Evolutionary conservation across 2,113 vertebrate species (phyloP), one percentile per base, ranked within the genome.

Genomic region (Vireo altiloquus): DNA sequence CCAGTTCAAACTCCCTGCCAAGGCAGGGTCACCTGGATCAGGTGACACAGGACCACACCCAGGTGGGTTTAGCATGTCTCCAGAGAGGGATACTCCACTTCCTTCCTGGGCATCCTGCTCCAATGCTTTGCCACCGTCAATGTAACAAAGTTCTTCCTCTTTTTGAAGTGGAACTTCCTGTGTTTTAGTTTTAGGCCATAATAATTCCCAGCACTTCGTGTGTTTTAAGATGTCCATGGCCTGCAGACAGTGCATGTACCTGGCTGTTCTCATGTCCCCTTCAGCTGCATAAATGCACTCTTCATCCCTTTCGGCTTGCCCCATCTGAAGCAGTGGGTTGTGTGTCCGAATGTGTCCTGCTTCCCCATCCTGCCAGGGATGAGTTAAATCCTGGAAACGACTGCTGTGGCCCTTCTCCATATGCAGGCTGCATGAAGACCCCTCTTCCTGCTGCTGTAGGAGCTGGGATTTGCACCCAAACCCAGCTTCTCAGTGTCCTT

Each of bases 161-260:
- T 69, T 53, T 9, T 40, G 14, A 47, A 24, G 25, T 5, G 21
- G 14, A 40, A 76, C 40, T 89, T 47, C 61, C 47, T 76, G 47
- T 40, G 25, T 19, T 75, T 53, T 60, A 31, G 9, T 11, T 89
- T 31, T 40, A 12, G 39, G n/a, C 30, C 0, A 0, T 8, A 17
- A 13, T 20, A 14, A 16, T n/a, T 50, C 7, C 0, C 3, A 13
- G 22, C 1, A 0, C 13, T 35, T 64, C 1, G 0, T 8, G 13
- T 23, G 61, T 18, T 56, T 4, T 27, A 16, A 46, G 49, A 35
- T 13, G 31, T 31, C 13, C 2, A 3, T 4, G 40, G 21, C 15
- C 8, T 15, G 2, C 9, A 1, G 53, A 33, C 28, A 10, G 9
- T 8, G 31, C 7, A 2, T 14, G 9, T 11, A 18, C 15, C 31